phyloP scores from a whole-genome alignment of 2,888 invertebrate species.

The Apamea crenata region DNA sequence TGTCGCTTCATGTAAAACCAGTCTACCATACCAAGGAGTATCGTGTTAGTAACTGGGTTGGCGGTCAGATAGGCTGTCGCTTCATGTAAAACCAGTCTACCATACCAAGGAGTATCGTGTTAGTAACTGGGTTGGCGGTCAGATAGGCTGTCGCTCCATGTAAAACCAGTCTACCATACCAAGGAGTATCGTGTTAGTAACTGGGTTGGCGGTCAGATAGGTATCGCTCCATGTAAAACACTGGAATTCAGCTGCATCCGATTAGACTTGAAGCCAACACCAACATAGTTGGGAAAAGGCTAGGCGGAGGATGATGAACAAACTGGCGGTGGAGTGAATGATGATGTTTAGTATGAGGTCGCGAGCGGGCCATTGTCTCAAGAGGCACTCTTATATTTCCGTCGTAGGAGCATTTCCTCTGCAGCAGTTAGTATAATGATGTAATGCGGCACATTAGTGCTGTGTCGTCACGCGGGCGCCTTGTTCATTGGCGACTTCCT shows the following conservation, averaged over 20 bases:
- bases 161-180: background rate
- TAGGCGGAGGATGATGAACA: background rate
- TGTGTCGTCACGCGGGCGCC: constrained; percentile 59
- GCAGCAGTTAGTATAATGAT: constrained; percentile 69
- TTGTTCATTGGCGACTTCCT: constrained; percentile 74
- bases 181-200: background rate
- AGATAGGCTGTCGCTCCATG: too few species aligned
- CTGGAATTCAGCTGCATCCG: background rate
- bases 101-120: background rate
- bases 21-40: too few species aligned
- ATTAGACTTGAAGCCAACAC: background rate
- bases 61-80: too few species aligned
- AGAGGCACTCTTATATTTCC: constrained; percentile 68
- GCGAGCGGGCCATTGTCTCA: constrained; percentile 40
- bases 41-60: too few species aligned
- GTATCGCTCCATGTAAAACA: too few species aligned
- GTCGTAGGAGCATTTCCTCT: constrained; percentile 64
- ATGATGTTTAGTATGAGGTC: background rate
- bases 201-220: background rate
- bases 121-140: too few species aligned
- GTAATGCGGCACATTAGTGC: constrained; percentile 64
- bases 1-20: too few species aligned
- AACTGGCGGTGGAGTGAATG: background rate
- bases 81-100: background rate
- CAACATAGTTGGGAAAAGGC: background rate